Evolutionary conservation across 2,888 invertebrate genomes (phyloP), one percentile per base, ranked within the genome.

Genomic region (Lobophora halterata): DNA sequence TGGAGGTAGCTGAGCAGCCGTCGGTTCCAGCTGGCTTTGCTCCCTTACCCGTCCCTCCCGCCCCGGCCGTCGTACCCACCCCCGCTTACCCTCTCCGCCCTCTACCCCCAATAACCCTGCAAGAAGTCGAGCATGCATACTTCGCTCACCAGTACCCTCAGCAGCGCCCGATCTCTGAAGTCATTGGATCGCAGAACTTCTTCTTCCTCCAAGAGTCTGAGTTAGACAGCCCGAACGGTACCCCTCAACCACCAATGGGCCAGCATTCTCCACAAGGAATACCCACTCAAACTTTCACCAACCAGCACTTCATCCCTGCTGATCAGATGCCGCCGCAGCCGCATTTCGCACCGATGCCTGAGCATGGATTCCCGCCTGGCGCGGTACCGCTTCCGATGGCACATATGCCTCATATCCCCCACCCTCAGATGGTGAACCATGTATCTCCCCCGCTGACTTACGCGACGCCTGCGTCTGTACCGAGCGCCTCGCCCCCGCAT

Each of bases 161-260:
- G 33, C 89, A 89, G 63, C 65, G 88, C 49, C 93, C 94, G 2
- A 89, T 94, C 46, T 89, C 93, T 5, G 94, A 95, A 64, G 93
- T 94, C 14, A 91, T 94, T 52, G 93, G 93, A 13, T 89, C 91
- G 3, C 93, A 93, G 39, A 93, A 92, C 70, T 94, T 94, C 78
- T 93, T 91, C 73, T 95, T 95, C 74, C 89, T 97, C 36, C 96
- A 97, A 87, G 97, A 97, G 65, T 97, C 97, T 10, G 97, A 97
- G 79, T 88, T 95, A 50, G 95, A 95, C 71, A 92, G 93, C 30
- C 93, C 93, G 0, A 91, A 92, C 13, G 81, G 86, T 10, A 82
- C 89, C 1, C 87, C 89, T 1, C 89, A 79, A 65, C 89, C 75
- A 56, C 87, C 75, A 5, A 71, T 65, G 5, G 64, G 79, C 23